Base-by-base conservation (phyloP, 1,140 invertebrate species). In the Tetramorium parvispinum region DNA sequence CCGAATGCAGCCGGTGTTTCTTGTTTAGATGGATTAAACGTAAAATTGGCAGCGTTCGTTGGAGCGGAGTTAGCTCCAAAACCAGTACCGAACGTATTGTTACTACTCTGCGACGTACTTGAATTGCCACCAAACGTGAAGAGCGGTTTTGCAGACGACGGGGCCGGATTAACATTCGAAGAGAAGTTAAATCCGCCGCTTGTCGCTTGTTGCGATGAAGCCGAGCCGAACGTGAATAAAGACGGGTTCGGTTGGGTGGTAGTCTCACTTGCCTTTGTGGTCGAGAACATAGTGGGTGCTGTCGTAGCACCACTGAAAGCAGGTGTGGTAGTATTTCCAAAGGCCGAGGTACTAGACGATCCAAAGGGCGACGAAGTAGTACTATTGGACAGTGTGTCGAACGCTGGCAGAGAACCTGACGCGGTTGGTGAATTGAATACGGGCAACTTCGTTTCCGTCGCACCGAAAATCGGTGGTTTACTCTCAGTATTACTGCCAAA, bases 21-120 rank as follows among this genome's bases (percentile, higher is more conserved):
- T 6, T 91, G 76, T 46, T 93, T 93, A 1, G 93, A 85, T 11
- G 94, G 70, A 55, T 93, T 94, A 61, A 95, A 95, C 0, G 90
- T 79, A 51, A 95, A 95, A 2, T 78, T 81, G n/a, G 57, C 32
- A 77, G 81, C 24, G 32, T 66, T 85, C 16, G 85, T 85, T 24
- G 85, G 18, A 46, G 85, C n/a, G 7, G 91, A n/a, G 24, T 78
- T 88, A 53, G 78, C 81, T 24, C 46, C 63, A 53, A 91, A 91
- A 40, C 59, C 68, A 27, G 57, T 66, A 37, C 89, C 85, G 27
- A 93, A 93, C 5, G 90, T 82, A 78, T 66, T 91, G 11, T 85
- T 89, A 27, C n/a, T 73, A 21, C n/a, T 77, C 85, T 57, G 83
- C 63, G 71, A 76, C 0, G 73, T 24, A 66, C 37, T 85, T 16